These are phyloP conservation scores for Buceros bicornis DNA, from an alignment of 2,797 vertebrate species.

Conservation along the genomic window DNA sequence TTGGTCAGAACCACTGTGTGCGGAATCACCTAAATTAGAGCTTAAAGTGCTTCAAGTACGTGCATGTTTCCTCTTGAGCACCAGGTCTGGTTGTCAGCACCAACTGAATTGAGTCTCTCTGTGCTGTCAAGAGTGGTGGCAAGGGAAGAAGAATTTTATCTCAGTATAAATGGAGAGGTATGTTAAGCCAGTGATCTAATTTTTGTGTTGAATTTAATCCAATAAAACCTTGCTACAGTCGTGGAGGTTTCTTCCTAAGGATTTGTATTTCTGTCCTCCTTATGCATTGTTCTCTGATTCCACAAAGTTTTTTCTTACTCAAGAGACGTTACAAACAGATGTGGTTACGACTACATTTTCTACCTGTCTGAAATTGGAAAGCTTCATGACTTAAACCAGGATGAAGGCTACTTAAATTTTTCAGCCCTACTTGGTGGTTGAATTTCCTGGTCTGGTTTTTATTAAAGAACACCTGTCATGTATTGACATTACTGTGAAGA, in stretches of 20 bases:
- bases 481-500: neutral
- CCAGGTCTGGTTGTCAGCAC: neutral
- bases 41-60: neutral
- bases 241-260: neutral
- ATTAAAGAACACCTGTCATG: neutral
- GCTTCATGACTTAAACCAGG: neutral
- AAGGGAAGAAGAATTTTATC: neutral
- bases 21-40: neutral
- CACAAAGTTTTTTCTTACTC: neutral
- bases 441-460: neutral
- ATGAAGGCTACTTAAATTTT: neutral
- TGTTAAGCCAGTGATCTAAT: constrained; percentile 14
- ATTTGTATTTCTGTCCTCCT: neutral
- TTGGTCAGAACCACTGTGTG: neutral
- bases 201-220: constrained; percentile 30
- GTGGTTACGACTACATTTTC: neutral
- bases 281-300: neutral
- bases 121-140: neutral
- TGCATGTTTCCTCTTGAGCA: neutral
- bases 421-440: neutral
- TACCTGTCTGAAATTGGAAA: neutral
- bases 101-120: neutral
- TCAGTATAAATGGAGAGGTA: neutral
- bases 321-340: neutral
- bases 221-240: constrained; percentile 17